Evolutionary conservation across 2,888 invertebrate species (phyloP), one percentile per base, ranked within the genome.

Genomic region (Phragmatobia fuliginosa): DNA sequence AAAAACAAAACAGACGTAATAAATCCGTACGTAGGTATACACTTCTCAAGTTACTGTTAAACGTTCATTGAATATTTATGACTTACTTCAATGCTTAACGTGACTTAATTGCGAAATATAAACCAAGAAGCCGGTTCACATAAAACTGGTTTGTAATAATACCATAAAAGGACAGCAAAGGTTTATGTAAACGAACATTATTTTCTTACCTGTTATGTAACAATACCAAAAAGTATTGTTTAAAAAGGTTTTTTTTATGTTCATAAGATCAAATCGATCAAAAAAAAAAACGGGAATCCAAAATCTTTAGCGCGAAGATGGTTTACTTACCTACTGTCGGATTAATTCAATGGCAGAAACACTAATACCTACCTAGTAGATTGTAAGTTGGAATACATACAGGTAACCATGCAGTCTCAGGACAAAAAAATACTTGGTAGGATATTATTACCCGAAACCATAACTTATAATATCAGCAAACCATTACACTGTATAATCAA

Each of bases 81-180:
- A 71, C 75, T 76, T 68, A 75, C 61, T 79, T 76, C 70, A 80
- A 75, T 79, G 73, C 71, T 56, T 76, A 76, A 73, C 75, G 80
- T 81, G 81, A 77, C 72, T 80, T 76, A 75, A 79, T 82, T 80
- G 75, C 76, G 76, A 82, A 82, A 82, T 80, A 77, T 77, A 68
- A 69, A 62, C 72, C 71, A 62, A 77, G 76, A 73, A 78, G 76
- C 76, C 75, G 70, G 73, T 79, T 75, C 67, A 71, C 63, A 56
- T 62, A 59, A 71, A 72, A 74, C 79, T 72, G 67, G 79, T 81
- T 77, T 76, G 56, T 31, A 74, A 72, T 81, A 80, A 80, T 72
- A 75, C 70, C 75, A 45, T 78, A 11, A 65, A 73, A 1, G 41
- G 69, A 59, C 45, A 67, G 28, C 16, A 69, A 71, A 60, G 38